phyloP scores from a whole-genome alignment of 2,797 vertebrate genomes.

The Enteromius anoplus region DNA sequence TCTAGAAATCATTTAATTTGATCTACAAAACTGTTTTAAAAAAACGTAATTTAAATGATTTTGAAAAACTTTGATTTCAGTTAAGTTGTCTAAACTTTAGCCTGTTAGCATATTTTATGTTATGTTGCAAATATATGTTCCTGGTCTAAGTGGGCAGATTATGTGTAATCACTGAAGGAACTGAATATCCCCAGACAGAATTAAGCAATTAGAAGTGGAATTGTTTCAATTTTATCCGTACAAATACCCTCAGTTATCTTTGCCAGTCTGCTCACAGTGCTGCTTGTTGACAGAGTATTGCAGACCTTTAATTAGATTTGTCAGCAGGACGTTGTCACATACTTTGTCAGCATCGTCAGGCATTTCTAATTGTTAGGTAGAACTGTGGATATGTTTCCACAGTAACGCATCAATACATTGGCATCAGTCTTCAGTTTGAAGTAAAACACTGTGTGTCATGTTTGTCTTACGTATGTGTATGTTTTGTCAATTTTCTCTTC shows the following conservation, averaged over 20 bases:
- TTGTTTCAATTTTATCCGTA: slow-evolving; percentile 56
- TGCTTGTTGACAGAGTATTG: slow-evolving; percentile 47
- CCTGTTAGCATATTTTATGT: not conserved
- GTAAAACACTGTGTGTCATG: not conserved
- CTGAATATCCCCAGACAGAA: slow-evolving; percentile 42
- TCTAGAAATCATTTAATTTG: not conserved
- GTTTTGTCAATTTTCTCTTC: slow-evolving; percentile 34
- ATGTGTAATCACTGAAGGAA: slow-evolving; percentile 34
- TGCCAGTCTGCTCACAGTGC: slow-evolving; percentile 34
- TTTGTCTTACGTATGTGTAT: slow-evolving; percentile 16
- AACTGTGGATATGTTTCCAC: slow-evolving; percentile 27
- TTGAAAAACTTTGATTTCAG: not conserved
- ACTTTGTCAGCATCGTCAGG: slow-evolving; percentile 44
- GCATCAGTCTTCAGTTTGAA: slow-evolving; percentile 2
- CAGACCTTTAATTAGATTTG: slow-evolving; percentile 60
- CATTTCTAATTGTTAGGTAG: slow-evolving; percentile 23
- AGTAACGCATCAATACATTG: slow-evolving; percentile 4
- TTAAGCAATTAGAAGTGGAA: slow-evolving; percentile 55
- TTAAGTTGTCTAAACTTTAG: not conserved
- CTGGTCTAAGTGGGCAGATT: slow-evolving; percentile 11
- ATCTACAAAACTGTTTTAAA: not conserved
- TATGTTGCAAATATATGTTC: slow-evolving; percentile 13
- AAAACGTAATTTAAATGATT: not conserved
- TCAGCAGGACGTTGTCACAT: slow-evolving; percentile 47
- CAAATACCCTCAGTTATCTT: slow-evolving; percentile 48